Conservation (phyloP, 2,113 vertebrate species). For the Marcusenius ussheri region DNA sequence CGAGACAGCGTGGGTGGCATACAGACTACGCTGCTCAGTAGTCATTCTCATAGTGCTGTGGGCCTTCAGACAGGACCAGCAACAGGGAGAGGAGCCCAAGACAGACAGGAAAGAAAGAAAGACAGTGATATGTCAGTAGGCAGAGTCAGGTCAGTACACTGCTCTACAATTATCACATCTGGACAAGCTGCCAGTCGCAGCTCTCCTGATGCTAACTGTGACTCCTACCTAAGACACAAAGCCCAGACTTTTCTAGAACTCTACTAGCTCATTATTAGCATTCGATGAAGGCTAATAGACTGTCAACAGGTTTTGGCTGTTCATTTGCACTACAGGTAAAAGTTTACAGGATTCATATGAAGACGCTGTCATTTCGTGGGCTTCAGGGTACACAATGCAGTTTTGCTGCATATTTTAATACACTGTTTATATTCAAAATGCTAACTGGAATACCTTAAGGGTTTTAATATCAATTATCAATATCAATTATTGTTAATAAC, state of each 20-base stretch:
- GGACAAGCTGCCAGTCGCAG: slow-evolving; percentile 1
- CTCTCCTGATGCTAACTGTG: slow-evolving; percentile 9
- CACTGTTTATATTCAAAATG: background rate
- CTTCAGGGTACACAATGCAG: background rate
- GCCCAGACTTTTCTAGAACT: slow-evolving; percentile 13
- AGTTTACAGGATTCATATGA: slow-evolving; percentile 6
- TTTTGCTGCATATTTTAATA: background rate
- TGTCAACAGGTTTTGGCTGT: slow-evolving; percentile 15
- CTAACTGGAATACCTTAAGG: background rate
- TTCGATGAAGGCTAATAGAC: slow-evolving; percentile 37
- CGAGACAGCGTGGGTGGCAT: background rate
- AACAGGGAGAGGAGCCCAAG: slow-evolving; percentile 23
- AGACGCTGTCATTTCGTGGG: background rate
- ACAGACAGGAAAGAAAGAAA: slow-evolving; percentile 38
- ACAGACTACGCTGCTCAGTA: slow-evolving; percentile 59
- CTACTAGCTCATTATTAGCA: slow-evolving; percentile 37
- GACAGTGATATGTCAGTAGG: slow-evolving; percentile 42
- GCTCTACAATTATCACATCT: slow-evolving; percentile 19
- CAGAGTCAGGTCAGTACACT: slow-evolving; percentile 23
- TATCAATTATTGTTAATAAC: background rate
- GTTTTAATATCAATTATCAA: background rate
- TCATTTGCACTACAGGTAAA: slow-evolving; percentile 6
- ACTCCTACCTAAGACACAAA: background rate
- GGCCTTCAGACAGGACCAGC: slow-evolving; percentile 46
- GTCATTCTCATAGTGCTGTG: slow-evolving; percentile 68